phyloP scores from a whole-genome alignment of 2,888 invertebrate species.

The Oconnorella tubifera region DNA sequence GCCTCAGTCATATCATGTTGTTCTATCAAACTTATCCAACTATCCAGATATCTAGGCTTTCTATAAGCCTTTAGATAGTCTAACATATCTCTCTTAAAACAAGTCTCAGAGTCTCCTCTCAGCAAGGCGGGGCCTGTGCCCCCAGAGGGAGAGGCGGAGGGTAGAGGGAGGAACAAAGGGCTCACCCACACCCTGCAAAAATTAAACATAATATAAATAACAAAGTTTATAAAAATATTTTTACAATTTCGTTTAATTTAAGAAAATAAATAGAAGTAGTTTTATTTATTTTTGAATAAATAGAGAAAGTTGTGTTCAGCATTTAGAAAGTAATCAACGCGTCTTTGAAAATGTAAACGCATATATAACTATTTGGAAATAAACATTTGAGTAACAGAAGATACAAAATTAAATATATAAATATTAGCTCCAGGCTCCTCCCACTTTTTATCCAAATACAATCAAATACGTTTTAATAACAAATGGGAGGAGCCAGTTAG shows the following conservation, averaged over 20 bases:
- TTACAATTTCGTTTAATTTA: background rate
- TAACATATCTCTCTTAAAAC: conserved; percentile 74
- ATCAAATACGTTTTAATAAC: too few species aligned
- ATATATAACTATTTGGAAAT: too few species aligned
- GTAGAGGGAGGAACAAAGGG: conserved; percentile 64
- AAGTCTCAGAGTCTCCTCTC: conserved; percentile 76
- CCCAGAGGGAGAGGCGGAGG: conserved; percentile 64
- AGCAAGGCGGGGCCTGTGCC: conserved; percentile 60
- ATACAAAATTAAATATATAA: too few species aligned
- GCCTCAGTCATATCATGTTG: conserved; percentile 77
- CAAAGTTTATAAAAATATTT: background rate
- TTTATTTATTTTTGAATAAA: conserved; percentile 1
- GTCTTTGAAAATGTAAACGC: too few species aligned
- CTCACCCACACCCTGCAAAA: conserved; percentile 83
- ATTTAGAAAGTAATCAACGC: too few species aligned
- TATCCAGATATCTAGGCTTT: conserved; percentile 62
- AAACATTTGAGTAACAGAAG: too few species aligned
- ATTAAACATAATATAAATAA: too few species aligned
- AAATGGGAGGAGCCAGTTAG: too few species aligned
- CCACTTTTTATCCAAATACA: too few species aligned
- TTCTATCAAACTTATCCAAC: conserved; percentile 72
- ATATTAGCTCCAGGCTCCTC: too few species aligned
- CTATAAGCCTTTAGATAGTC: conserved; percentile 75
- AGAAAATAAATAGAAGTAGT: background rate
- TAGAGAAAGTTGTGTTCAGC: too few species aligned